Evolutionary conservation across 64 coral and sea anemone species (phyloP), one percentile per base, ranked within the genome.

Genomic region (Porites lutea): DNA sequence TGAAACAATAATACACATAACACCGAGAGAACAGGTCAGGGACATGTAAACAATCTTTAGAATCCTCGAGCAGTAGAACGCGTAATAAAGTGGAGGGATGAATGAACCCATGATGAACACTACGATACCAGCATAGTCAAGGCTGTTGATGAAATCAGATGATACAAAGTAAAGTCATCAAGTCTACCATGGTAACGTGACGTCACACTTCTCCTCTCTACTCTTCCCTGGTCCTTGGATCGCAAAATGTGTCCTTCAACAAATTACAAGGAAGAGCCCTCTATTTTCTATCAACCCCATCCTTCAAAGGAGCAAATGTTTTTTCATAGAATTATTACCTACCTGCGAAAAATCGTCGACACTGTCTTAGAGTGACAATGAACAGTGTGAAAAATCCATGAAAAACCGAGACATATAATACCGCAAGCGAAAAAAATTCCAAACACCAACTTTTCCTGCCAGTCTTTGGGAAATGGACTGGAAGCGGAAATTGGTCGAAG

Each of bases 301-400:
- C 27, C 27, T 37, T 1, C 27, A 37, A 37, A 37, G 27, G 27
- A 37, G 27, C 27, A 37, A 37, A 37, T 37, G 27, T 37, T 37
- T 37, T 37, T 37, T 0, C 27, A 37, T 37, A 37, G 27, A 37
- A 37, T 37, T 37, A 57, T 57, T 57, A 57, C 79, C 71, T 78
- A 96, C 95, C 95, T 96, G 23, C 95, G 92, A 87, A 96, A 96
- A 78, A 96, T 88, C 60, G 81, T 89, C 20, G 95, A 96, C 27
- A 96, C 73, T 13, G 10, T 80, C 20, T 72, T 76, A 71, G 95
- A 96, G 53, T 96, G 95, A 52, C 95, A 96, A n/a, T 96, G 86
- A 4, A 96, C 86, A 22, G 95, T 96, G 79, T 96, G 95, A 73
- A 89, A 96, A 55, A 96, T 76, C 86, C 90, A 93, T 0, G 95